Evolutionary conservation across 1,140 invertebrate genomes (phyloP).

Genomic region (Platyura marginata): DNA sequence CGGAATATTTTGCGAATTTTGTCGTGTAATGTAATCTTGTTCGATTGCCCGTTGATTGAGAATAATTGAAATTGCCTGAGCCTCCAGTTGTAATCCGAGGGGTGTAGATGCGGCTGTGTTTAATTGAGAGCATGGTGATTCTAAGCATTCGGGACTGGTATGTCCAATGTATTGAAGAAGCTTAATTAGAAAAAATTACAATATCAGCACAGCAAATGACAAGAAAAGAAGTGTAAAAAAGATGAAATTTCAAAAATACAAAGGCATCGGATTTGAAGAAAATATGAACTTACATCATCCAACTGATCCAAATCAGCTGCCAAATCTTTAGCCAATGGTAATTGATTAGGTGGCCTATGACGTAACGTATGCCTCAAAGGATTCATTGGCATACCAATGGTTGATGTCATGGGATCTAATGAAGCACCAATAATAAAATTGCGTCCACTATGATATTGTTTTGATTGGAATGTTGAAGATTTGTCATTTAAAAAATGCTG

Average conservation of each 20-base stretch:
- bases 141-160: slow-evolving; percentile 79
- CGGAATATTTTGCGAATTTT: slow-evolving; percentile 11
- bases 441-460: not conserved
- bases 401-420: slow-evolving; percentile 17
- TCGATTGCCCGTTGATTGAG: slow-evolving; percentile 63
- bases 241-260: slow-evolving; percentile 1
- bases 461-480: not conserved
- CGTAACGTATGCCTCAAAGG: slow-evolving; percentile 44
- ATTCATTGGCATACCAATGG: slow-evolving; percentile 18
- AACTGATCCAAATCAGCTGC: slow-evolving; percentile 82
- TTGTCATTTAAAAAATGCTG: not conserved
- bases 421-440: slow-evolving; percentile 3
- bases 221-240: not conserved
- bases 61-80: slow-evolving; percentile 67
- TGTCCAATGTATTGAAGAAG: slow-evolving; percentile 77
- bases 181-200: slow-evolving; percentile 37
- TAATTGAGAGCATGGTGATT: slow-evolving; percentile 42
- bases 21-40: slow-evolving; percentile 41
- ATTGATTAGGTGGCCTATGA: slow-evolving; percentile 46
- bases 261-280: slow-evolving; percentile 6
- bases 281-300: slow-evolving; percentile 54
- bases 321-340: slow-evolving; percentile 65
- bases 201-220: slow-evolving; percentile 2
- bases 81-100: slow-evolving; percentile 47
- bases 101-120: slow-evolving; percentile 54